Evolutionary conservation across 1,140 invertebrate genomes (phyloP), one percentile per base, ranked within the genome.

Genomic region (Apis laboriosa): DNA sequence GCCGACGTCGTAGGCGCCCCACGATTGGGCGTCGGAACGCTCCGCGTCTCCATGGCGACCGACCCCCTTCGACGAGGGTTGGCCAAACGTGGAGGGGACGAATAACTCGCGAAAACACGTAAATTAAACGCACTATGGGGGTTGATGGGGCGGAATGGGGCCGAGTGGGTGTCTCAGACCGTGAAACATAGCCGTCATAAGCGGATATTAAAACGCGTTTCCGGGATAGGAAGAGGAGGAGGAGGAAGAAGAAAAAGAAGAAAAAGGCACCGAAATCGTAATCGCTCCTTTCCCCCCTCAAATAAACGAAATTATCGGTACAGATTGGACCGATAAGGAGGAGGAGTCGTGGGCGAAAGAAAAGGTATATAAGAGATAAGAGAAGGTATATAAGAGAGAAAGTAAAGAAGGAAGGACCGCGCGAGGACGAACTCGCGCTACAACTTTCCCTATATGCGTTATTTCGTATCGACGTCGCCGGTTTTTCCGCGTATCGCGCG

Each of bases 71-170:
- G 79, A 84, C 76, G 79, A 84, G 81, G 82, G 75, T 83, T 56
- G 78, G 83, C 53, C 74, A 34, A 76, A 68, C 84, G 86, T 86
- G 89, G 86, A 83, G 89, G 86, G 84, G 89, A 82, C 91, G 90
- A 92, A 93, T 93, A 93, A 93, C 92, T 93, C 92, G 92, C 90
- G 92, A 93, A 93, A 93, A 93, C 92, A 93, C 92, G 92, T 93
- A 93, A 93, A 93, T 93, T 93, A 93, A 93, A 93, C 90, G 92
- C 92, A 92, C 92, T 92, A 92, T 92, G 92, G 92, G 88, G 91
- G 90, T 93, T 92, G 92, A 93, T 92, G 92, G 92, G 91, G 90
- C 90, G 92, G 92, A 93, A 93, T 92, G 90, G 90, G 86, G 86
- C 83, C 88, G 89, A 89, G 86, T 90, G 86, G 83, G 89, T 92